These are phyloP conservation scores for Dysmachus trigonus DNA, from an alignment of 2,888 invertebrate species.

Conservation along the genomic window DNA sequence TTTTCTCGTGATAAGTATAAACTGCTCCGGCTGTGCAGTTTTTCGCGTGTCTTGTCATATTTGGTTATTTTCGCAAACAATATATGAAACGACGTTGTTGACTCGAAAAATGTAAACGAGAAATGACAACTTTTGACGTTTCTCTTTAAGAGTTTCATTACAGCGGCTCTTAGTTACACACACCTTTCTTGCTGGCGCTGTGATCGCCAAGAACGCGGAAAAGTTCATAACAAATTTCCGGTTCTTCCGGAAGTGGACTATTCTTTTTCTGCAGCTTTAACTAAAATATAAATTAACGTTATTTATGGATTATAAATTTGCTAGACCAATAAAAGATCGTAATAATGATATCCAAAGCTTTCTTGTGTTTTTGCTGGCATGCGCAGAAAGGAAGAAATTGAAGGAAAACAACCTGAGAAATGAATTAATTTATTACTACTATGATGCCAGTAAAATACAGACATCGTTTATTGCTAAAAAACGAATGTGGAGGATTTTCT, in stretches of 20 bases:
- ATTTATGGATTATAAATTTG: neutral
- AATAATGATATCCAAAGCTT: neutral
- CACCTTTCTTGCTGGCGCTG: neutral
- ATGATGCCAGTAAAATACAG: neutral
- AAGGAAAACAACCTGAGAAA: no score
- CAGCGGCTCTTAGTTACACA: neutral
- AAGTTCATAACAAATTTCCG: neutral
- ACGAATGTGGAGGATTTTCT: no score
- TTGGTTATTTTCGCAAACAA: neutral
- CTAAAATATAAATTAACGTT: neutral
- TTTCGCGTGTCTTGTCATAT: slow-evolving; percentile 94
- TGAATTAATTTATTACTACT: no score
- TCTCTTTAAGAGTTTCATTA: neutral
- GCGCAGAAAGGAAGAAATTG: neutral
- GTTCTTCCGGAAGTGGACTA: neutral
- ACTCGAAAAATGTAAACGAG: neutral
- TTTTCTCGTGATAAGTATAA: slow-evolving; percentile 97
- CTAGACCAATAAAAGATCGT: neutral
- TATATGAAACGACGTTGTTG: neutral
- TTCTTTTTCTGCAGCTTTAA: neutral
- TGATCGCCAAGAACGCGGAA: neutral
- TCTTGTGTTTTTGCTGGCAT: neutral
- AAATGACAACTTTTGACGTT: neutral
- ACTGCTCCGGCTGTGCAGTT: slow-evolving; percentile 99
- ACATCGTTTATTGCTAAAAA: neutral